Percentiles rank a stretch among this genome's conserved stretches.
These are phyloP conservation scores for Iguana delicatissima DNA, from an alignment of 2,797 vertebrate species.

Conservation along the genomic window DNA sequence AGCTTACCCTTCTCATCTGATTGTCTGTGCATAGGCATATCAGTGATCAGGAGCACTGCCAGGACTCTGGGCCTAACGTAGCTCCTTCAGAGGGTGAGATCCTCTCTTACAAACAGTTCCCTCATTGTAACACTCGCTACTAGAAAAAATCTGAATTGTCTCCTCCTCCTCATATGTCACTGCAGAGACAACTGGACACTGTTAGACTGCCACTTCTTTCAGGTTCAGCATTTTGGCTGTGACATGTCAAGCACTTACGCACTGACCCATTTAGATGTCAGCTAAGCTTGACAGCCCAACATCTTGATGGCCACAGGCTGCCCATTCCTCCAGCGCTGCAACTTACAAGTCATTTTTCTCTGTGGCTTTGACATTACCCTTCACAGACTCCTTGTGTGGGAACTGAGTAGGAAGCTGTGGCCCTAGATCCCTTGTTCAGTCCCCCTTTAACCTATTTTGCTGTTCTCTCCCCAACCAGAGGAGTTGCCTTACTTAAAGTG, in stretches of 20 bases:
- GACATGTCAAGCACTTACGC: background rate
- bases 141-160: background rate
- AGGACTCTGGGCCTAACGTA: background rate
- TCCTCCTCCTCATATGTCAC: background rate
- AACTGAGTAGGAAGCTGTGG: no score
- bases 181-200: background rate
- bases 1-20: background rate
- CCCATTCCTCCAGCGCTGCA: background rate
- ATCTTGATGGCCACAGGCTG: background rate
- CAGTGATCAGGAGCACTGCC: background rate
- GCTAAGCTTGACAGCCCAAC: background rate
- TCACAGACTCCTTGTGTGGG: background rate
- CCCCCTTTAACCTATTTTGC: background rate
- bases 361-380: no score
- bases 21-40: no score
- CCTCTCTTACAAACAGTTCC: background rate
- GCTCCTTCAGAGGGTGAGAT: background rate
- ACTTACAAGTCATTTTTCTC: background rate
- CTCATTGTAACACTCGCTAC: background rate
- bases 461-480: conserved; percentile 69
- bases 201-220: no score
- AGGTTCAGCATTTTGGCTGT: no score
- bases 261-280: background rate
- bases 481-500: conserved; percentile 89
- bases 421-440: background rate